Evolutionary conservation across 2,888 invertebrate genomes (phyloP), one percentile per base, ranked within the genome.

Genomic region (Trachelus stipa): DNA sequence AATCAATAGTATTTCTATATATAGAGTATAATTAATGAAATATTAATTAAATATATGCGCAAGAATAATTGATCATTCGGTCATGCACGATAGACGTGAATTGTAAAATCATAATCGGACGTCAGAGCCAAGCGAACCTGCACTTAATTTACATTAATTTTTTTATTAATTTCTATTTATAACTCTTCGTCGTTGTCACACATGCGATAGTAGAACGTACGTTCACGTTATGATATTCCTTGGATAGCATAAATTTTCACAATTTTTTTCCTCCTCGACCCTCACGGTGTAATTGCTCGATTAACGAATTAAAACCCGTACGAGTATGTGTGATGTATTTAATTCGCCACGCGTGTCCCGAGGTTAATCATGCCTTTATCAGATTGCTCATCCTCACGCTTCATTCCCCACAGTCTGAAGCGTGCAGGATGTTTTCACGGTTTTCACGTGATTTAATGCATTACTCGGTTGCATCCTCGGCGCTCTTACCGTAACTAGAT

Each of bases 41-140:
- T 84, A 86, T 86, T 88, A 87, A 89, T 89, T 89, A 88, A 88
- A 87, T 88, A 87, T 33, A 71, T 23, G 23, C 23, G 12, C 12
- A 23, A 31, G 71, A 31, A 71, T 71, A 71, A 33, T 71, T 71
- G 31, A 31, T 71, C 30, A 12, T 71, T 71, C 71, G 71, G 0
- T 71, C 33, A 23, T 71, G 71, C 33, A n/a, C 11, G 31, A 75
- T 23, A 6, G 69, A 77, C 74, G 4, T 69, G n/a, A 40, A 77
- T 73, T 77, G 77, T 77, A 79, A 78, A 78, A 79, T 77, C 81
- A 76, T 79, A 77, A 68, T 68, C 79, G 76, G 68, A 76, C 77
- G 56, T 68, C 40, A 74, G 81, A 68, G 71, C 34, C 76, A 15
- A 40, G 40, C 40, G 15, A 40, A 15, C 9, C 9, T 56, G 23